Percentiles rank a stretch among this genome's conserved stretches.
Conservation (phyloP, 2,888 invertebrate genomes). For the Drosophila hawaiiensis region DNA sequence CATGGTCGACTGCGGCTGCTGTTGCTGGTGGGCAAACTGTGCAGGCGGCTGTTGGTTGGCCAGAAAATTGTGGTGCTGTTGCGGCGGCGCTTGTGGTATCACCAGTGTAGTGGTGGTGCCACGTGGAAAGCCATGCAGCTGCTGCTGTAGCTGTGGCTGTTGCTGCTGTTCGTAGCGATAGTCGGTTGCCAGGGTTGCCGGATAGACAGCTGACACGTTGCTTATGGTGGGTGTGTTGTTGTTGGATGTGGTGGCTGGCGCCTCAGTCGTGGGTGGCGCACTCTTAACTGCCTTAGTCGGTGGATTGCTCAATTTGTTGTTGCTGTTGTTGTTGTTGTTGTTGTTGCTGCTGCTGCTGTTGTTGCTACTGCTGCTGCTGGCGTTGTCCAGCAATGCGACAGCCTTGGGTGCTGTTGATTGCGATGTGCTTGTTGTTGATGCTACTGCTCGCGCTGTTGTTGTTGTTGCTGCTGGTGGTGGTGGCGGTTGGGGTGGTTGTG, state of each 20-base stretch:
- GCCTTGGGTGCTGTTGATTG: conserved; percentile 39
- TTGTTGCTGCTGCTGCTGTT: conserved; percentile 26
- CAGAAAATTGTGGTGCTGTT: conserved; percentile 57
- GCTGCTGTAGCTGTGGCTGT: conserved; percentile 45
- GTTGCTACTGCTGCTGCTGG: conserved; percentile 27
- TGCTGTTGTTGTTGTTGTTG: conserved; percentile 38
- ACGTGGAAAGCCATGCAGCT: conserved; percentile 55
- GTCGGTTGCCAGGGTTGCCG: conserved; percentile 58
- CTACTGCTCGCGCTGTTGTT: conserved; percentile 25
- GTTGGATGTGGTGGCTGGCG: conserved; percentile 67
- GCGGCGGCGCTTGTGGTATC: conserved; percentile 69
- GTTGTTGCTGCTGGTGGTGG: conserved; percentile 23
- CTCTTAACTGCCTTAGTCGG: conserved; percentile 71
- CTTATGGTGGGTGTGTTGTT: conserved; percentile 66
- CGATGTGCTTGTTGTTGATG: conserved; percentile 17
- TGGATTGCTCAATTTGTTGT: conserved; percentile 68
- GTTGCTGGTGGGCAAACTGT: conserved; percentile 55
- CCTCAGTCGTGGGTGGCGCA: conserved; percentile 70
- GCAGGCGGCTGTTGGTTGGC: conserved; percentile 43
- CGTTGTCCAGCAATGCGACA: conserved; percentile 33
- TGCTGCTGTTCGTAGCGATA: conserved; percentile 65
- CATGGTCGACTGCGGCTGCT: conserved; percentile 66
- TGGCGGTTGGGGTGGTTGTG: conserved; percentile 16
- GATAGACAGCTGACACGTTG: conserved; percentile 60
- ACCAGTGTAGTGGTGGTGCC: conserved; percentile 53